A percentile compares a stretch with the other conserved stretches of the same genome.
These are phyloP conservation scores for Acrobasis repandana DNA, from an alignment of 2,888 invertebrate species.

Conservation along the genomic window DNA sequence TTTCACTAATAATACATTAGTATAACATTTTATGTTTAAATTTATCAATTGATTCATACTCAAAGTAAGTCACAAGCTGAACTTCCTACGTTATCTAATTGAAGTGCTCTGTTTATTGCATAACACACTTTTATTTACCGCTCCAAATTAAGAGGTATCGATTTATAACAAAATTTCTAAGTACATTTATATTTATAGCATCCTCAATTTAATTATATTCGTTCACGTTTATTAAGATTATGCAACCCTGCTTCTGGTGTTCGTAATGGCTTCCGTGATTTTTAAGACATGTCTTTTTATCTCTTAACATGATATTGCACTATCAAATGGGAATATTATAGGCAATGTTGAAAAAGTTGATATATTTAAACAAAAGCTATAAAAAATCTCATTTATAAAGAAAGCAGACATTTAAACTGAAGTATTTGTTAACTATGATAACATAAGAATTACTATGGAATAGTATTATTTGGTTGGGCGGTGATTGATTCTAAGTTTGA, in stretches of 20 bases:
- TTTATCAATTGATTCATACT: background rate
- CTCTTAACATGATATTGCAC: background rate
- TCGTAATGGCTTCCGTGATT: conserved; percentile 7
- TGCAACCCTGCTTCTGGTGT: conserved; percentile 15
- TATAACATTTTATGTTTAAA: no score
- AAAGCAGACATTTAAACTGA: background rate
- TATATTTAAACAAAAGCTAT: background rate
- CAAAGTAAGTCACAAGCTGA: background rate
- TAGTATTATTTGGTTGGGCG: no score
- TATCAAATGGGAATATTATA: background rate
- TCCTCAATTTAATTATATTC: conserved; percentile 15
- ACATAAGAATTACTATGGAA: no score
- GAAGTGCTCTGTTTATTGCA: conserved; percentile 3
- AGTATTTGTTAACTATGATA: no score
- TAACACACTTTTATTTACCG: background rate
- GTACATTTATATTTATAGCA: conserved; percentile 13
- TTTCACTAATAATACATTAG: no score
- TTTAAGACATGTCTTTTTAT: background rate
- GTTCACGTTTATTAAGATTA: conserved; percentile 8
- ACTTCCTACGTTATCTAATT: conserved; percentile 8
- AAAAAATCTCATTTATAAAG: background rate
- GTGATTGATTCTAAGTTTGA: no score
- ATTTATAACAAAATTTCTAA: conserved; percentile 10
- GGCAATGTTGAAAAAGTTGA: background rate
- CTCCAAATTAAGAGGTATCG: conserved; percentile 7